A percentile compares a stretch with the other conserved stretches of the same genome.
These are phyloP conservation scores for Apomyelois bistriatella DNA, from an alignment of 2,888 invertebrate species.

Conservation along the genomic window DNA sequence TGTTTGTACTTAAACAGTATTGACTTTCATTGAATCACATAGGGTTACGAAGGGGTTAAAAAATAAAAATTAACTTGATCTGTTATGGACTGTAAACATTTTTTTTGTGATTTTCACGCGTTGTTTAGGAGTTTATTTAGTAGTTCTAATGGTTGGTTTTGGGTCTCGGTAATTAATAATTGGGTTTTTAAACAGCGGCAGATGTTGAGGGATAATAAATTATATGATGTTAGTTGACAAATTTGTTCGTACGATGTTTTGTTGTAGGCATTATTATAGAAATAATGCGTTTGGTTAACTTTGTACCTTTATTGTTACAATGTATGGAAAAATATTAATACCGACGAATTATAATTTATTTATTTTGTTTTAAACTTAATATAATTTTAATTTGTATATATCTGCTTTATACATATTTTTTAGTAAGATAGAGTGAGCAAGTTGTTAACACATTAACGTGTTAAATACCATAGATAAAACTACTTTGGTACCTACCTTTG, in stretches of 20 bases:
- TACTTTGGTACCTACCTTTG: too few relatives aligned
- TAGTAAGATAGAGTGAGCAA: too few relatives aligned
- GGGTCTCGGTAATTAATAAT: constrained; percentile 41
- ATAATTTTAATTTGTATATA: too few relatives aligned
- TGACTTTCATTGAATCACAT: constrained; percentile 17
- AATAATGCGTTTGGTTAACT: too few relatives aligned
- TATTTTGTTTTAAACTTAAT: too few relatives aligned
- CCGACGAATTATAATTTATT: too few relatives aligned
- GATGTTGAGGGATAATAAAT: constrained; percentile 42
- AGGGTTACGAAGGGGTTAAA: constrained; percentile 54
- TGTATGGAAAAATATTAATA: too few relatives aligned
- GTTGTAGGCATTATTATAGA: background rate
- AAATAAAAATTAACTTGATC: constrained; percentile 56
- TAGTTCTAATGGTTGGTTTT: constrained; percentile 37
- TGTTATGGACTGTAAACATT: constrained; percentile 67
- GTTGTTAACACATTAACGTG: too few relatives aligned
- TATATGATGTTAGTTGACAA: constrained; percentile 44
- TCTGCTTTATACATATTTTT: too few relatives aligned
- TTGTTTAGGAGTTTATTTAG: constrained; percentile 67
- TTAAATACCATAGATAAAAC: too few relatives aligned
- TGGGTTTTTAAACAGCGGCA: constrained; percentile 46
- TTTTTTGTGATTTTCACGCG: constrained; percentile 59
- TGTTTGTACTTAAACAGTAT: background rate
- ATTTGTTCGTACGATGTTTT: constrained; percentile 31
- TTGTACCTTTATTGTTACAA: too few relatives aligned